phyloP scores from a whole-genome alignment of 2,797 vertebrate species.

The Thaleichthys pacificus region DNA sequence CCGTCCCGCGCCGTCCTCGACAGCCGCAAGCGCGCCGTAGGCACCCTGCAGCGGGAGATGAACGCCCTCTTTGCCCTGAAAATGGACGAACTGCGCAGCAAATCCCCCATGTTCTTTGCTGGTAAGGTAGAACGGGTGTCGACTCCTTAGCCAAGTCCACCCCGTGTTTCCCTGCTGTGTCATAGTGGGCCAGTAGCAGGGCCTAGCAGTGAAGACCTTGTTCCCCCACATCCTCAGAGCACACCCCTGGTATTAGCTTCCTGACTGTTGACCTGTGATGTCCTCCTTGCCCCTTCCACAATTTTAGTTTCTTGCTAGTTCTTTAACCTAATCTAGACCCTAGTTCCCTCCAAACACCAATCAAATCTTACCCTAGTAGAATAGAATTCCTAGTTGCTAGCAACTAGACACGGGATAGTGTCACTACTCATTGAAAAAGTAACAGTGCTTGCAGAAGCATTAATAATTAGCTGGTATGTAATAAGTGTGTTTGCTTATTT shows the following conservation, averaged over 20 bases:
- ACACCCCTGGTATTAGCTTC: neutral
- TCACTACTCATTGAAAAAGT: no score
- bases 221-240: neutral
- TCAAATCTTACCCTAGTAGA: neutral
- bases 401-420: neutral
- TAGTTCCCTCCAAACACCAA: neutral
- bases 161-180: neutral
- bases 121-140: conserved; percentile 82
- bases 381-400: neutral
- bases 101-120: conserved; percentile 90
- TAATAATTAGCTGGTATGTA: neutral
- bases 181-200: neutral
- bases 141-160: conserved; percentile 4
- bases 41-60: conserved; percentile 96
- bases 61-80: conserved; percentile 93
- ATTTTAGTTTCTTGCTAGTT: conserved; percentile 3
- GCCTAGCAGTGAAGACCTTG: neutral
- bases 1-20: conserved; percentile 71
- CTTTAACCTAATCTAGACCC: neutral
- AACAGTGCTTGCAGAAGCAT: neutral
- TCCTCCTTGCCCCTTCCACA: no score
- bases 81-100: conserved; percentile 94
- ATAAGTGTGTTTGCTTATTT: conserved; percentile 16
- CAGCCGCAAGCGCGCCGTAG: conserved; percentile 79
- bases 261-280: neutral